These are phyloP conservation scores for Xerus rutilus DNA, from an alignment of 2,797 vertebrate genomes.

Conservation along the genomic window DNA sequence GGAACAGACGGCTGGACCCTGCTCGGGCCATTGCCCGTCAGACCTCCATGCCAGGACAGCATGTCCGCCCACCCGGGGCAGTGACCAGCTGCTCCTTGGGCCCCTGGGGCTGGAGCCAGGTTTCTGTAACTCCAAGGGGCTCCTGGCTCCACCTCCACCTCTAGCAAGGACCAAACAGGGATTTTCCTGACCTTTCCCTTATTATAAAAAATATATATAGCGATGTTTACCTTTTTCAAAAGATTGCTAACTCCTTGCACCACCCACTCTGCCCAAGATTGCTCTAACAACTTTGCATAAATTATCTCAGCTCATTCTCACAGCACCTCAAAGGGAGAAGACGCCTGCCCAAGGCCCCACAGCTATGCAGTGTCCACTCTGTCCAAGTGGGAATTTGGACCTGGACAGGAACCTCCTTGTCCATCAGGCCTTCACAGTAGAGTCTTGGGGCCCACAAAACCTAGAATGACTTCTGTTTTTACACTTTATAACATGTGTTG, in stretches of 20 bases:
- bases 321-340: neutral
- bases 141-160: neutral
- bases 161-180: conserved; percentile 15
- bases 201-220: conserved; percentile 16
- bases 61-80: neutral
- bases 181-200: conserved; percentile 65
- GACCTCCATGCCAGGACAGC: neutral
- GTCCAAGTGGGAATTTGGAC: neutral
- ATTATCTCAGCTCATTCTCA: neutral
- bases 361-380: neutral
- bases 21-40: neutral
- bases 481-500: neutral
- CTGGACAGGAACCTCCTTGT: neutral
- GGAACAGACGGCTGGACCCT: neutral
- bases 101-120: neutral
- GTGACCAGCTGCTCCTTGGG: neutral
- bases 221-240: conserved; percentile 72
- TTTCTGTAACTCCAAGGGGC: neutral
- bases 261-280: neutral
- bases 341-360: neutral
- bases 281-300: neutral
- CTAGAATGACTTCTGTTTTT: neutral
- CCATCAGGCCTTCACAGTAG: neutral
- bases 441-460: neutral
- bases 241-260: neutral